Conservation (phyloP, 2,888 invertebrate species). For the Nezara viridula region DNA sequence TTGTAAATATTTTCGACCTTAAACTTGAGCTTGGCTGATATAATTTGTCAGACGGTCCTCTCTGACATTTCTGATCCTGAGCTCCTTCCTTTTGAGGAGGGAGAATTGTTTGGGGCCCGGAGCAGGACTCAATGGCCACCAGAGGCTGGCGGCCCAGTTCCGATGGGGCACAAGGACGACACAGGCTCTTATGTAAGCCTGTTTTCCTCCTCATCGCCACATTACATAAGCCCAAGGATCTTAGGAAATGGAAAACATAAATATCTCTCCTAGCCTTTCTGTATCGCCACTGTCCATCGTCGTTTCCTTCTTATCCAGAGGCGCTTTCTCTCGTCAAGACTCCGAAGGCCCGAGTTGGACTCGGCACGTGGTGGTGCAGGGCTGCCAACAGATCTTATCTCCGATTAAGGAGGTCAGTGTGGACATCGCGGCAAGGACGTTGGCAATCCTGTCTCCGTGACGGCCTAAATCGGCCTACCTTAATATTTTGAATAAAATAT, state of each 20-base stretch:
- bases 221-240: conserved; percentile 43
- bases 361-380: neutral
- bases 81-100: neutral
- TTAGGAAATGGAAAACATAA: conserved; percentile 49
- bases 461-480: neutral
- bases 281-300: conserved; percentile 16
- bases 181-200: conserved; percentile 45
- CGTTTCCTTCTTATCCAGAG: neutral
- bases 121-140: neutral
- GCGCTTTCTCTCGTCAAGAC: conserved; percentile 3
- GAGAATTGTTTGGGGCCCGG: neutral
- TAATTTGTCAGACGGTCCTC: too few relatives aligned
- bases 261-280: conserved; percentile 4
- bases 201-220: conserved; percentile 30
- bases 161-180: conserved; percentile 53
- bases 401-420: conserved; percentile 29
- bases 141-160: conserved; percentile 14
- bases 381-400: conserved; percentile 30
- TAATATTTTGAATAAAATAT: neutral
- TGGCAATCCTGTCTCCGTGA: conserved; percentile 25
- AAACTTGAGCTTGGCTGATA: too few relatives aligned
- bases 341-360: neutral
- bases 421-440: conserved; percentile 44
- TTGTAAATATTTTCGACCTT: too few relatives aligned
- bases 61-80: too few relatives aligned